Evolutionary conservation across 2,888 invertebrate genomes (phyloP), one percentile per base, ranked within the genome.

Genomic region (Heteropelma amictum): DNA sequence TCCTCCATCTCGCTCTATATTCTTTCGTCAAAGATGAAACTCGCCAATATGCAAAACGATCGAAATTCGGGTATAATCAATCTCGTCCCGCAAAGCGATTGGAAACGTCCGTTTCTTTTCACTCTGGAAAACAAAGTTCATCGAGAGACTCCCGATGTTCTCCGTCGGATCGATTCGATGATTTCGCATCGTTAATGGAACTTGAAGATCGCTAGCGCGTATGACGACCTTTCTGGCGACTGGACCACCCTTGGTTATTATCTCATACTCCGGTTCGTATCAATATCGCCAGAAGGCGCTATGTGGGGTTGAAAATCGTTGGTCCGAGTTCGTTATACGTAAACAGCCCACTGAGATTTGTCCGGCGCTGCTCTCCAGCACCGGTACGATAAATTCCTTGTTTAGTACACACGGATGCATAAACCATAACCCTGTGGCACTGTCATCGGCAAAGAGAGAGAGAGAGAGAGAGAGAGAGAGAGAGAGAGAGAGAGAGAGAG

Each of bases 361-460:
- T 49, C 17, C 35, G 40, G 45, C 61, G 60, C 35, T 35, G 64
- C 47, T 38, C 26, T 38, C 54, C 65, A n/a, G n/a, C n/a, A 53
- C 26, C 81, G 80, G 83, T 82, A 81, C 81, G 79, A 70, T 81
- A 81, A 80, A 82, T 82, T 80, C 78, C 80, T 79, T 74, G 79
- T 82, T 53, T 12, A 26, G 30, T 53, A 76, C 82, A 84, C 84
- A 81, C 53, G 38, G 67, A 45, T 73, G 23, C 51, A 73, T 68
- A 68, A 78, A 65, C 68, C 35, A 53, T 51, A 42, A 60, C 28
- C n/a, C 56, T 53, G 64, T 53, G 63, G 70, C 47, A 58, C 51
- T 60, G 38, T 60, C 64, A 61, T 51, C 56, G 45, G 56, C 51
- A 33, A 26, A 45, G 35, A 54, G 61, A 63, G 45, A 30, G 73